These are phyloP conservation scores for Microcebus murinus DNA, from an alignment of 2,113 vertebrate genomes.

Conservation along the genomic window DNA sequence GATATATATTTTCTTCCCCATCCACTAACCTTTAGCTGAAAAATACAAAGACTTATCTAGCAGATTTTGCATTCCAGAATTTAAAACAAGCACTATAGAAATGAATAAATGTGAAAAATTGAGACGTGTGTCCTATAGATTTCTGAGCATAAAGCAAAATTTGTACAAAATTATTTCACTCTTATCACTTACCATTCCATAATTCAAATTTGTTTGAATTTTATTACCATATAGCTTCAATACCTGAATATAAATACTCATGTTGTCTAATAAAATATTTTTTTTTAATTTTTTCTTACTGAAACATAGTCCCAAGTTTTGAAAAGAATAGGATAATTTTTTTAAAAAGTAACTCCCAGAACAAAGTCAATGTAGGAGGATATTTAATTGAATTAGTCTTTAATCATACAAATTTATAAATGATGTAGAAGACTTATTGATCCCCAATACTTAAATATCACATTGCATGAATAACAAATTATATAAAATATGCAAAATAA, in stretches of 20 bases:
- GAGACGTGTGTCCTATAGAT: background rate
- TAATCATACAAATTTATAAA: slow-evolving; percentile 72
- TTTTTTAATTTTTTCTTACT: background rate
- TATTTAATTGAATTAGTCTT: slow-evolving; percentile 45
- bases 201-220: background rate
- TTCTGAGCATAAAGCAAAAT: slow-evolving; percentile 11
- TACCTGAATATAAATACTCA: background rate
- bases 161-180: background rate
- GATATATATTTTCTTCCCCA: background rate
- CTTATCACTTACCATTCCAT: background rate
- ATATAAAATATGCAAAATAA: slow-evolving; percentile 90
- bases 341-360: slow-evolving; percentile 24
- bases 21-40: background rate
- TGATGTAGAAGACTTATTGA: slow-evolving; percentile 77
- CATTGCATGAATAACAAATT: slow-evolving; percentile 80
- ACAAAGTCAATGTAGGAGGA: background rate
- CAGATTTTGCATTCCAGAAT: background rate
- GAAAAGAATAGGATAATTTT: slow-evolving; percentile 16
- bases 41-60: background rate
- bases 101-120: background rate
- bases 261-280: background rate
- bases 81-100: background rate
- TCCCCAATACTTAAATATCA: slow-evolving; percentile 81
- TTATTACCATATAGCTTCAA: background rate
- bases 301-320: background rate